phyloP scores from a whole-genome alignment of 2,888 invertebrate species.

The Zele albiditarsus region DNA sequence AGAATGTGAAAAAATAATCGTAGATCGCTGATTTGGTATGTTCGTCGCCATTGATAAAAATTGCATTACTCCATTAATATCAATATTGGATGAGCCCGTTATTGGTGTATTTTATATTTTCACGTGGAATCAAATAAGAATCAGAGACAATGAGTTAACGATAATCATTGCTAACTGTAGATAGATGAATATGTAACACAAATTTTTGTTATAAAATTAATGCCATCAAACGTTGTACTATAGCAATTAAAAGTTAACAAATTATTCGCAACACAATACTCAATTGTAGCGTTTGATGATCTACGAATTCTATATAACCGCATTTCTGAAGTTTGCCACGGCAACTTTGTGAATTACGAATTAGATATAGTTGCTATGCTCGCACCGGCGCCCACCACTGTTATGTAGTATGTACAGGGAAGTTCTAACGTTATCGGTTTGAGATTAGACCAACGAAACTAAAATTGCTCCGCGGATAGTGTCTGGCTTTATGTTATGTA shows the following conservation, averaged over 20 bases:
- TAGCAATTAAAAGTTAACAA: background rate
- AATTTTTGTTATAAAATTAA: background rate
- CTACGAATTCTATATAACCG: slow-evolving; percentile 15
- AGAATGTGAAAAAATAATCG: no score
- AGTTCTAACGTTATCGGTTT: slow-evolving; percentile 32
- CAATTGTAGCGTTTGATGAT: slow-evolving; percentile 16
- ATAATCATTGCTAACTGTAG: background rate
- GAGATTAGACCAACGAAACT: slow-evolving; percentile 26
- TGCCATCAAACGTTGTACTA: background rate
- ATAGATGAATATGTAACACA: background rate
- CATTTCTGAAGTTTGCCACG: slow-evolving; percentile 17
- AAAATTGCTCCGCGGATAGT: slow-evolving; percentile 12
- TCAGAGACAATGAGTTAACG: background rate
- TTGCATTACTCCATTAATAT: no score
- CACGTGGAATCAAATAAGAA: no score
- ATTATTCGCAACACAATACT: background rate
- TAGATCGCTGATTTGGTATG: no score
- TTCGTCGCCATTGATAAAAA: no score
- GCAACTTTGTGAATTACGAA: slow-evolving; percentile 22
- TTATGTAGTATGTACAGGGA: background rate
- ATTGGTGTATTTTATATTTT: no score
- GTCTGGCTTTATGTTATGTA: background rate
- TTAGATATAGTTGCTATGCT: slow-evolving; percentile 11
- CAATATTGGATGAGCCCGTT: no score
- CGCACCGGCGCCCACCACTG: background rate